Conservation (phyloP, 2,797 vertebrate genomes). For the Cryptoblepharus egeriae region DNA sequence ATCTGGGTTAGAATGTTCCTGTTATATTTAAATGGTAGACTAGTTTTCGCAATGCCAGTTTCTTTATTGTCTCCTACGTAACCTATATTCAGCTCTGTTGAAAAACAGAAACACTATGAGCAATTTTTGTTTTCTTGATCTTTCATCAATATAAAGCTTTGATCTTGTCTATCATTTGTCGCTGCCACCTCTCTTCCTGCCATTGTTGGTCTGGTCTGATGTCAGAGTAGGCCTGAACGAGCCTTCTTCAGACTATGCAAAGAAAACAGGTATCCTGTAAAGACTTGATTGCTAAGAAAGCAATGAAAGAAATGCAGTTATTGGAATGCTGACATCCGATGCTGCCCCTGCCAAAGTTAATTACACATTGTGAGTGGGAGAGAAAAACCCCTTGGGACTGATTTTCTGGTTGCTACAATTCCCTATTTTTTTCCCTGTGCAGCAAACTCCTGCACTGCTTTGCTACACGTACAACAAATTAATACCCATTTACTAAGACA, state of each 20-base stretch:
- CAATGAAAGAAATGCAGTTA: neutral
- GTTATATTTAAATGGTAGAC: constrained; percentile 33
- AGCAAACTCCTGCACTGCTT: neutral
- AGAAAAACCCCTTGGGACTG: neutral
- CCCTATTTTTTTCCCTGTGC: neutral
- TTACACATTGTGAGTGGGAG: too few species aligned
- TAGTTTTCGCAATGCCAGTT: neutral
- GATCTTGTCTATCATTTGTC: neutral
- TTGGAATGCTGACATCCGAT: neutral
- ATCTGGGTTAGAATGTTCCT: neutral
- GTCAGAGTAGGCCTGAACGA: neutral
- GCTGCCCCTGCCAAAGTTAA: too few species aligned
- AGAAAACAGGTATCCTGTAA: neutral
- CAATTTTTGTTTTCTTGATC: neutral
- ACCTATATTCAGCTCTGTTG: neutral
- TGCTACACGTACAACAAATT: neutral
- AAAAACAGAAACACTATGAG: neutral
- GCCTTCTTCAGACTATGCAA: neutral
- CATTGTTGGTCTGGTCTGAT: neutral
- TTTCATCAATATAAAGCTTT: neutral
- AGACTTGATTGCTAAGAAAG: constrained; percentile 1
- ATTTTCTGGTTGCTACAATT: neutral
- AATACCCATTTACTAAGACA: neutral
- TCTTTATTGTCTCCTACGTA: neutral
- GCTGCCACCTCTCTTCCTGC: neutral